Base-by-base conservation (phyloP, 2,888 invertebrate genomes). In the Eristalis arbustorum region DNA sequence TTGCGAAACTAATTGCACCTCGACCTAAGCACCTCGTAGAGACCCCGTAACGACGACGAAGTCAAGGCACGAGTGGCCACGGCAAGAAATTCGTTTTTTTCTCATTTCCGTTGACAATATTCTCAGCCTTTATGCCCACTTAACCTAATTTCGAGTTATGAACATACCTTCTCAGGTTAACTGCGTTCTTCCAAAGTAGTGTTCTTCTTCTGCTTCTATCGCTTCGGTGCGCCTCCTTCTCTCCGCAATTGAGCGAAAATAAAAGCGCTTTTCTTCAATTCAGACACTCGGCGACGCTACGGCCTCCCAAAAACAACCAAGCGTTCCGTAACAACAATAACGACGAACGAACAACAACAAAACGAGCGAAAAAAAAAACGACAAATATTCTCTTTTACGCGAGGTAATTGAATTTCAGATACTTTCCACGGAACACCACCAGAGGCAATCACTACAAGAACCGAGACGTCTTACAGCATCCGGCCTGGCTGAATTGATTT, bases 81-180 rank as follows among this genome's bases (percentile, higher is more conserved):
- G n/a, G 56, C 28, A 63, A 63, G 63, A 11, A 62, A 3, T 42
- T 59, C 13, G 6, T 59, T 59, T 49, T 59, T 59, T 49, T 2
- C 37, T 59, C 11, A 59, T 61, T 67, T 67, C n/a, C 31, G 23
- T 68, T 67, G 69, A 63, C 63, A 64, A 40, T 57, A 5, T 31
- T 42, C 34, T 22, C 40, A n/a, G 40, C 18, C n/a, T 49, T 62
- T 61, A 73, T 63, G 62, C 63, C 75, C 63, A 72, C 75, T 84
- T 84, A 84, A 84, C 81, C 76, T 40, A 81, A 73, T 76, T 84
- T 67, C 23, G 23, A 75, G 34, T 28, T 71, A 62, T 67, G 72
- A 75, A 76, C 74, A 37, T 63, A 80, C 84, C 84, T 84, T 72
- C 66, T 80, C 42, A 34, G 69, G 25, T 76, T 40, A 61, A 75